Evolutionary conservation across 2,888 invertebrate species (phyloP).

Genomic region (Cantharis nigra): DNA sequence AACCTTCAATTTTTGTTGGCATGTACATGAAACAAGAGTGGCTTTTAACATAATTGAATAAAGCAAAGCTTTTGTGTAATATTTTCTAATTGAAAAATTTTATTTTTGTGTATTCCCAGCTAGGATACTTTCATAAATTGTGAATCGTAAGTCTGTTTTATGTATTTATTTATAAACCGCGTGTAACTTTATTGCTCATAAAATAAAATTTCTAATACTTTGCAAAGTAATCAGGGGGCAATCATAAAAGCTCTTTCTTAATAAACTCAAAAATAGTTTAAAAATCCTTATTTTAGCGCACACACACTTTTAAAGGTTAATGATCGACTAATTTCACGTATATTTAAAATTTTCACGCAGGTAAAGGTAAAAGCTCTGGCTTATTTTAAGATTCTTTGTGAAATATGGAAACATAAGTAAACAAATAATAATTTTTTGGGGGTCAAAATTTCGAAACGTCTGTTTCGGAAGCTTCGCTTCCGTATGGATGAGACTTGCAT

Average conservation of each 20-base stretch:
- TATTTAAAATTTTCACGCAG: neutral
- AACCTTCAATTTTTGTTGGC: neutral
- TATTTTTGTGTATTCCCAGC: neutral
- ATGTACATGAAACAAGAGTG: neutral
- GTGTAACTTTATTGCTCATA: neutral
- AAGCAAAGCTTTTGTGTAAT: neutral
- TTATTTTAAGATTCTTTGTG: neutral
- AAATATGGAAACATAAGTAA: neutral
- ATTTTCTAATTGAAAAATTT: neutral
- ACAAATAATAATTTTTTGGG: neutral
- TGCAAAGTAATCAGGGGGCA: neutral
- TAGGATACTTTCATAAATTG: neutral
- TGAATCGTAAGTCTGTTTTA: neutral
- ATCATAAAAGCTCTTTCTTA: neutral
- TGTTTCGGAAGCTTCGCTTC: neutral
- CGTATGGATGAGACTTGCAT: neutral
- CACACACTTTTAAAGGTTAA: constrained; percentile 1
- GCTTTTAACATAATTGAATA: neutral
- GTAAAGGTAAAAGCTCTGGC: neutral
- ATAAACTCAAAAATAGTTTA: neutral
- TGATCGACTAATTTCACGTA: neutral
- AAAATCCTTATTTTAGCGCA: neutral
- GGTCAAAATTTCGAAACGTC: neutral
- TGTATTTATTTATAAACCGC: neutral
- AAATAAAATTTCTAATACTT: neutral